Evolutionary conservation across 2,888 invertebrate species (phyloP).

Genomic region (Candidula unifasciata): DNA sequence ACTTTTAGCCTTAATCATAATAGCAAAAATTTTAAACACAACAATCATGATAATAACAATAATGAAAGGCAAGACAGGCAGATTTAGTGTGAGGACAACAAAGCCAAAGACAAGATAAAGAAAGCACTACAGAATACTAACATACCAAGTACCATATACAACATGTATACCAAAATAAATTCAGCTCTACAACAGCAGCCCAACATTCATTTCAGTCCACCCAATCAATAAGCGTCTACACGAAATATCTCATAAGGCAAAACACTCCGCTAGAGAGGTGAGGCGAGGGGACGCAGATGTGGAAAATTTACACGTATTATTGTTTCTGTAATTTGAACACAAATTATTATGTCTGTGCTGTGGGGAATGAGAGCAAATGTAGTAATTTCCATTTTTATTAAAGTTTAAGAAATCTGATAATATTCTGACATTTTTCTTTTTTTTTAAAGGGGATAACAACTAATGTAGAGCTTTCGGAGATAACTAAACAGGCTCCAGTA

Average conservation of each 20-base stretch:
- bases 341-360: too few species aligned
- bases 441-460: too few species aligned
- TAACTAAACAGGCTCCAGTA: too few species aligned
- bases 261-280: background rate
- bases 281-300: too few species aligned
- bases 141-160: slow-evolving; percentile 19
- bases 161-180: slow-evolving; percentile 15
- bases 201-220: slow-evolving; percentile 41
- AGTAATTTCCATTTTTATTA: too few species aligned
- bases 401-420: too few species aligned
- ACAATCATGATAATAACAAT: background rate
- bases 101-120: slow-evolving; percentile 11
- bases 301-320: too few species aligned
- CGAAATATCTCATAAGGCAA: slow-evolving; percentile 41
- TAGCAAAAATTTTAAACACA: background rate
- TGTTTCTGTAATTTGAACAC: too few species aligned
- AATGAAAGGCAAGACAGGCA: background rate
- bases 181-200: slow-evolving; percentile 41
- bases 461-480: too few species aligned
- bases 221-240: slow-evolving; percentile 39
- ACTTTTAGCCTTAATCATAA: too few species aligned
- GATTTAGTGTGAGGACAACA: slow-evolving; percentile 17
- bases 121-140: slow-evolving; percentile 35
- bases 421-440: too few species aligned
- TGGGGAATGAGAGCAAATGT: too few species aligned